Base-by-base conservation (phyloP, 2,797 vertebrate genomes). In the Atherinosoma microstoma region DNA sequence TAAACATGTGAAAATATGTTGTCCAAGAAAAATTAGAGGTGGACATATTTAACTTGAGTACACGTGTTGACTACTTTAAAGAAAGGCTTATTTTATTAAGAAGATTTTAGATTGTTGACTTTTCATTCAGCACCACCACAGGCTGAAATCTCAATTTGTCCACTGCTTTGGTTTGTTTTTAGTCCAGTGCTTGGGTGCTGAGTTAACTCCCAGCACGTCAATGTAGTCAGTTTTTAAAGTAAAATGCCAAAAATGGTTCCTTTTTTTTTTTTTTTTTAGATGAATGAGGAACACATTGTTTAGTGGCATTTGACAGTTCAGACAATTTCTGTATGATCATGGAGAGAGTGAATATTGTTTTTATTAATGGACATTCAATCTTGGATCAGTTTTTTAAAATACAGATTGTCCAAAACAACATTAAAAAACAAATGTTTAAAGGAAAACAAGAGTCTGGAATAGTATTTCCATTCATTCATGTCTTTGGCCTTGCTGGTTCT, bases 381-480 rank as follows among this genome's bases (percentile, higher is more conserved):
- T 24, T 30, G 24, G 40, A 35, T 61, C 18, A 67, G 53, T 61
- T 34, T 57, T 57, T 49, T 0, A 47, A 47, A 68, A 40, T 51
- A 20, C 4, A 56, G 1, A 12, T 15, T 29, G 11, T 4, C 35
- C 42, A 68, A 3, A 68, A 10, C 35, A 73, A 56, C 32, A 38
- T 29, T 6, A 8, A 45, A 32, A 61, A 67, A 12, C 4, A 82
- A 71, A 18, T 16, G 22, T 58, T 68, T 36, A 42, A 30, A 60
- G 0, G 15, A 29, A 0, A 27, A 13, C 29, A 29, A 54, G 5
- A 16, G 1, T 29, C 53, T 56, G n/a, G 49, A 70, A 74, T 38
- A 45, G 10, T 53, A 47, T 49, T 73, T 70, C 15, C 5, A 57
- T 70, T 70, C 38, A 67, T 73, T 70, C 22, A 57, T 30, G 38